Evolutionary conservation across 2,888 invertebrate genomes (phyloP).

Genomic region (Timema cristinae): DNA sequence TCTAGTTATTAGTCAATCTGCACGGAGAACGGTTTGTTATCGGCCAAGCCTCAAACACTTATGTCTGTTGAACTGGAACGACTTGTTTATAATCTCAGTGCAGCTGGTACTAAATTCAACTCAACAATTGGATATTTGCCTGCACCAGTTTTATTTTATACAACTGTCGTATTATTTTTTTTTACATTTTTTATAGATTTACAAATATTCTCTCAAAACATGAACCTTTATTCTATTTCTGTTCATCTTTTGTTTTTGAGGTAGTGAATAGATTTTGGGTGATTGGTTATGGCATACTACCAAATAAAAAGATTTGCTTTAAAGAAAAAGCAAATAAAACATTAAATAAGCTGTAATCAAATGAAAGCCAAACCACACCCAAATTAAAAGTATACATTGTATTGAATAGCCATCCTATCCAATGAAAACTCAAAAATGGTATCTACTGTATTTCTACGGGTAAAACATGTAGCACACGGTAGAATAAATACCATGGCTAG

Average conservation of each 20-base stretch:
- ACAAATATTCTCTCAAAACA: constrained; percentile 13
- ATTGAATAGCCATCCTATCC: not conserved
- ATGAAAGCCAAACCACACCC: constrained; percentile 22
- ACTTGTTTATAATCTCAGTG: no score
- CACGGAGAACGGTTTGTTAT: no score
- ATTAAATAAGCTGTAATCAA: constrained; percentile 3
- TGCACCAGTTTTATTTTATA: no score
- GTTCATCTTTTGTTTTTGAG: constrained; percentile 20
- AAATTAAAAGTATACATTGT: constrained; percentile 12
- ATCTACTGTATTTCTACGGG: constrained; percentile 11
- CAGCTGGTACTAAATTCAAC: no score
- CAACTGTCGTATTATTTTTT: no score
- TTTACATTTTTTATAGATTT: not conserved
- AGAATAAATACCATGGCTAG: constrained; percentile 4
- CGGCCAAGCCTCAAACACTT: no score
- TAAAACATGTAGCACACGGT: constrained; percentile 7
- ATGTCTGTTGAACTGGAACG: no score
- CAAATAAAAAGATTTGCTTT: constrained; percentile 15
- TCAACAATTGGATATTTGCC: no score
- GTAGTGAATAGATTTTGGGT: constrained; percentile 25
- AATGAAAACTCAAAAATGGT: constrained; percentile 9
- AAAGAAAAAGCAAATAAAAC: not conserved
- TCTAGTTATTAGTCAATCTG: no score
- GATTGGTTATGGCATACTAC: constrained; percentile 20
- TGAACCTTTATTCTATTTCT: constrained; percentile 13